Evolutionary conservation across 2,113 vertebrate species (phyloP).

Genomic region (Castor canadensis): DNA sequence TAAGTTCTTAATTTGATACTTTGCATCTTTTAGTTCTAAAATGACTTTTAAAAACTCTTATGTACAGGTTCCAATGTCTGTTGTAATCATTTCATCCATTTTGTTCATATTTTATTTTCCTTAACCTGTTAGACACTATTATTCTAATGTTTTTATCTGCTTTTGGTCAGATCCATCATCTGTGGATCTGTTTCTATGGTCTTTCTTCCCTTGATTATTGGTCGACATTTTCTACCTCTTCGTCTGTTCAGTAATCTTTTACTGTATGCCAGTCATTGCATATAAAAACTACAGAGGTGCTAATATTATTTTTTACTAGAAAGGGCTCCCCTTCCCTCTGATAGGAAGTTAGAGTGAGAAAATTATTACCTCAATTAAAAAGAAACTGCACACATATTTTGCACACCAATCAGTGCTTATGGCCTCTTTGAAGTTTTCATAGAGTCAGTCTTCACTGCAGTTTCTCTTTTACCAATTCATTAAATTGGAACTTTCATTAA

Average conservation of each 20-base stretch:
- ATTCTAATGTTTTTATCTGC: background rate
- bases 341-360: background rate
- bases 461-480: constrained; percentile 61
- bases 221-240: background rate
- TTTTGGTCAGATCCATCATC: background rate
- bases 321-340: background rate
- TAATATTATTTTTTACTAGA: background rate
- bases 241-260: background rate
- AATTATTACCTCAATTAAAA: background rate
- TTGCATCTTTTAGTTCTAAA: background rate
- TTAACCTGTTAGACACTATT: background rate
- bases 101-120: background rate
- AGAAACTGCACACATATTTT: background rate
- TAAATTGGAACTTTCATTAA: constrained; percentile 69
- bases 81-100: background rate
- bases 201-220: background rate
- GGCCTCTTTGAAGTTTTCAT: background rate
- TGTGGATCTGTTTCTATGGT: background rate
- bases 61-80: background rate
- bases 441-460: background rate
- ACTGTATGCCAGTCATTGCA: background rate
- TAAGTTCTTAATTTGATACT: background rate
- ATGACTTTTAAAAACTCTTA: background rate
- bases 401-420: background rate
- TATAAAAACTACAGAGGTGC: background rate